Base-by-base conservation (phyloP, 2,797 vertebrate genomes). In the Melanotaenia trifasciata region DNA sequence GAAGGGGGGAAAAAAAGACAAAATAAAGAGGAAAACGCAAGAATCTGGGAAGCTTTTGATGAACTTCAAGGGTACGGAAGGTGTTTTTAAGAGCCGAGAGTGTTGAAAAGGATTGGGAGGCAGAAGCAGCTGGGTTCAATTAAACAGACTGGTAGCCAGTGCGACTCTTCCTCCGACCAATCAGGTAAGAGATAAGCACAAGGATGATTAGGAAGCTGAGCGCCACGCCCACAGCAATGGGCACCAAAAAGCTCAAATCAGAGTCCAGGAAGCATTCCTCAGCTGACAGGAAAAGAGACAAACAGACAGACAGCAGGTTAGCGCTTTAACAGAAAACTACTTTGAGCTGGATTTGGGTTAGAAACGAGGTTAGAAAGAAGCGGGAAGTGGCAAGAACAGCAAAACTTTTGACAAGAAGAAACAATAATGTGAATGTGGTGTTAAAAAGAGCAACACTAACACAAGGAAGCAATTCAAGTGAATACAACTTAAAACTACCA, bases 201-300 rank as follows among this genome's bases (percentile, higher is more conserved):
- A 98, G 96, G 95, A 98, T 94, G 93, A 98, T 97, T 94, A 98
- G 95, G 95, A 99, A 97, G 93, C 96, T 96, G 91, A 98, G 95
- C 1, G 96, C 95, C 93, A 98, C 90, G 32, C 97, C 97, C 92
- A 99, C 96, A 76, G 96, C 96, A 77, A 98, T 94, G 87, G 97
- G 97, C 91, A 99, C 97, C 94, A 99, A 95, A 96, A 98, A 98
- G 95, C 95, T 99, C 95, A 98, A 96, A 94, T 98, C 97, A 96
- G 96, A 95, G 92, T 97, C 96, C 96, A 95, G 95, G 96, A 96
- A 95, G 94, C 98, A 99, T 93, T 99, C 97, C 95, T 98, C 96
- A 76, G 96, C 98, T 99, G 96, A 94, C 92, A 90, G 90, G 94
- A 81, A 87, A 61, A 87, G 16, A 83, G 75, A 74, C 33, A 87